Evolutionary conservation across 2,113 vertebrate genomes (phyloP).

Genomic region (Ascaphus truei): DNA sequence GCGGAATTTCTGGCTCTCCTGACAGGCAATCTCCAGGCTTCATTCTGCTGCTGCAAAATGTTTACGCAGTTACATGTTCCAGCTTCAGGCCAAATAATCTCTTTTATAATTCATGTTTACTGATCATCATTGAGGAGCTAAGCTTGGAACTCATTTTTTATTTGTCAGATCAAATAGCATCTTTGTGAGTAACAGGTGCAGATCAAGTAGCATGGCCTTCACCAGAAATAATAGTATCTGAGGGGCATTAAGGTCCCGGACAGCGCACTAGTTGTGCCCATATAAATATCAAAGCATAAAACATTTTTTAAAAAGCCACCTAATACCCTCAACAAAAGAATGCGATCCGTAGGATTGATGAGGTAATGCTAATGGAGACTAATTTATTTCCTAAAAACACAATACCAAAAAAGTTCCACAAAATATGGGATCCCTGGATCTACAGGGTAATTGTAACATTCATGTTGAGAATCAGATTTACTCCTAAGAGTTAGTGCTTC

Average conservation of each 20-base stretch:
- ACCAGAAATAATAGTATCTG: neutral
- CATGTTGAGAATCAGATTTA: too few relatives aligned
- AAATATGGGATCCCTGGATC: too few relatives aligned
- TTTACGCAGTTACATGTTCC: constrained; percentile 39
- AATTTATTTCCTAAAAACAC: too few relatives aligned
- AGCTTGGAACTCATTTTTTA: constrained; percentile 16
- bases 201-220: neutral
- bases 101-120: constrained; percentile 20
- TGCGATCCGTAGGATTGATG: too few relatives aligned
- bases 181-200: neutral
- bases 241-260: neutral
- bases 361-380: too few relatives aligned
- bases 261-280: neutral
- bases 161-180: constrained; percentile 15
- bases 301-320: too few relatives aligned
- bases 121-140: constrained; percentile 27
- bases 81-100: constrained; percentile 35
- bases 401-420: too few relatives aligned
- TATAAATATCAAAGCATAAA: neutral
- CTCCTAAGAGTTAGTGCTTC: too few relatives aligned
- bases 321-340: too few relatives aligned
- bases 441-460: too few relatives aligned
- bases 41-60: constrained; percentile 23
- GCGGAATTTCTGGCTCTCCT: constrained; percentile 21
- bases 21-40: constrained; percentile 37